Evolutionary conservation across 2,113 vertebrate genomes (phyloP).

Genomic region (Chionodraco myersi): DNA sequence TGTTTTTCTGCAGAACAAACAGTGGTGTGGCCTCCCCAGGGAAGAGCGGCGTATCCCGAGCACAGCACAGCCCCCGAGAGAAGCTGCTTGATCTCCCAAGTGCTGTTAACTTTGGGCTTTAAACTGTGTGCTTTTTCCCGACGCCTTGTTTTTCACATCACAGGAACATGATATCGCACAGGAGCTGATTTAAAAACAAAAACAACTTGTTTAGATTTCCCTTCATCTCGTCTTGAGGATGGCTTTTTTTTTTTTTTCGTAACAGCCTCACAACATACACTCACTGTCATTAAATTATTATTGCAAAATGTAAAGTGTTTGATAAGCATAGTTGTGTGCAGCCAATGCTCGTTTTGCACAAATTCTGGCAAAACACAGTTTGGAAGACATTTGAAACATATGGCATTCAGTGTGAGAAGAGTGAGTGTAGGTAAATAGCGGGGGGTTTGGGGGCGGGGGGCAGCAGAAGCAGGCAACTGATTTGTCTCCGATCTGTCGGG

Average conservation of each 20-base stretch:
- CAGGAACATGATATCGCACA: slow-evolving; percentile 37
- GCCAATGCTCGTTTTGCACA: slow-evolving; percentile 53
- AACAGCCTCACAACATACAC: slow-evolving; percentile 67
- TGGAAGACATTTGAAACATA: slow-evolving; percentile 55
- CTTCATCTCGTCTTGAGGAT: slow-evolving; percentile 61
- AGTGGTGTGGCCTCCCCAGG: slow-evolving; percentile 73
- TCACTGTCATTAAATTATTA: slow-evolving; percentile 71
- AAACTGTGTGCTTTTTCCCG: slow-evolving; percentile 55
- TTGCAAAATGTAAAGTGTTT: slow-evolving; percentile 79
- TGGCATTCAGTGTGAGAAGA: slow-evolving; percentile 48
- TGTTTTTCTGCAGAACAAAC: slow-evolving; percentile 77
- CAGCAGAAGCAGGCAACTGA: slow-evolving; percentile 65
- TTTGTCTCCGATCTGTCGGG: slow-evolving; percentile 78
- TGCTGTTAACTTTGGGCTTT: slow-evolving; percentile 73
- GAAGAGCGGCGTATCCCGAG: slow-evolving; percentile 65
- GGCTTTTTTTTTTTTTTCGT: slow-evolving; percentile 64
- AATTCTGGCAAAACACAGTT: slow-evolving; percentile 66
- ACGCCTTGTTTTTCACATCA: slow-evolving; percentile 60
- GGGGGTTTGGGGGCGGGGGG: slow-evolving; percentile 31
- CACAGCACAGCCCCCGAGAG: slow-evolving; percentile 61
- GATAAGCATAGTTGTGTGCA: slow-evolving; percentile 78
- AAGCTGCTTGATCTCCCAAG: slow-evolving; percentile 73
- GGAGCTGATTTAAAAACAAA: slow-evolving; percentile 17
- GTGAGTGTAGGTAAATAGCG: slow-evolving; percentile 61
- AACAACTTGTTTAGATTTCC: slow-evolving; percentile 29